A percentile compares a stretch with the other conserved stretches of the same genome.
Evolutionary conservation across 1,140 invertebrate species (phyloP).

Genomic region (Diachasma alloeum): DNA sequence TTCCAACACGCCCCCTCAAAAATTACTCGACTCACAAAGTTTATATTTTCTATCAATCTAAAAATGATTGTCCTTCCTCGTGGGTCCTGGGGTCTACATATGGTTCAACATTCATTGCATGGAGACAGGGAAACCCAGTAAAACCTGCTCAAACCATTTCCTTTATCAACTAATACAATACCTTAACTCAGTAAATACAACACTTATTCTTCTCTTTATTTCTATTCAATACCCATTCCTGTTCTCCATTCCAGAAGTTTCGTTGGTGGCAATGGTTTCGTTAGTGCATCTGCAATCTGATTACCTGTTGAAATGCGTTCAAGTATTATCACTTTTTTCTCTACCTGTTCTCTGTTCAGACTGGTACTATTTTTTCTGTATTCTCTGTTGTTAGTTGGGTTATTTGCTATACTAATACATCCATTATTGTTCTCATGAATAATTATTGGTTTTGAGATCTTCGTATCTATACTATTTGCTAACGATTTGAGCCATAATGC

Average conservation of each 20-base stretch:
- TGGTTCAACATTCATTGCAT: constrained; percentile 33
- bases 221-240: constrained; percentile 41
- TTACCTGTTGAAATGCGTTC: constrained; percentile 59
- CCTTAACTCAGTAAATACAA: neutral
- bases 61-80: too few relatives aligned
- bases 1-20: too few relatives aligned
- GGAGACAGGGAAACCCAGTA: constrained; percentile 33
- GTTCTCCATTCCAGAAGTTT: constrained; percentile 52
- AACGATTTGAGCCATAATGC: too few relatives aligned
- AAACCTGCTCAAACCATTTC: constrained; percentile 29
- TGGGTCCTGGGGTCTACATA: constrained; percentile 5
- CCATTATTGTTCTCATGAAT: too few relatives aligned
- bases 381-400: too few relatives aligned
- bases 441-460: too few relatives aligned
- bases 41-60: too few relatives aligned
- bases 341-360: constrained; percentile 15
- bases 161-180: neutral
- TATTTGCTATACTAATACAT: too few relatives aligned
- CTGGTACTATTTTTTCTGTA: constrained; percentile 16
- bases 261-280: constrained; percentile 16
- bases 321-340: constrained; percentile 41
- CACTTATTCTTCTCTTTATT: neutral
- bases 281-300: constrained; percentile 51
- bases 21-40: too few relatives aligned
- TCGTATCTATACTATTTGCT: too few relatives aligned